Conservation (phyloP, 1,140 invertebrate genomes). For the Prorops nasuta region DNA sequence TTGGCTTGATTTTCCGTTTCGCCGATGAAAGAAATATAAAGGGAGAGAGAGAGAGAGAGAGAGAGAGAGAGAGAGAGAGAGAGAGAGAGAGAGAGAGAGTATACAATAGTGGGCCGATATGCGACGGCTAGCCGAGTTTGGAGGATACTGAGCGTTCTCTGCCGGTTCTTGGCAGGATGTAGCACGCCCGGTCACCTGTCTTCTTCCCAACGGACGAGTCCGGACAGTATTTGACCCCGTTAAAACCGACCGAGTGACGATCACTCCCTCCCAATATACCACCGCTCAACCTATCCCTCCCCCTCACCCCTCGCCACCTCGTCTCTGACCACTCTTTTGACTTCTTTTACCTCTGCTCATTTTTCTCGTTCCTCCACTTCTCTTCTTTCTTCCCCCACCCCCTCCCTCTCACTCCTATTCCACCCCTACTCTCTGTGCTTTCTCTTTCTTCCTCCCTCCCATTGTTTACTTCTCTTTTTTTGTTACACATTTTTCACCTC, state of each 20-base stretch:
- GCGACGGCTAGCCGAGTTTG: background rate
- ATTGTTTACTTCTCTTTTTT: background rate
- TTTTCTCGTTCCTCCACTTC: background rate
- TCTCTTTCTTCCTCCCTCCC: conserved; percentile 1
- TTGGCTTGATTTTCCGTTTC: too few species aligned
- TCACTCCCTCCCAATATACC: too few species aligned
- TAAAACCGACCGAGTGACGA: background rate
- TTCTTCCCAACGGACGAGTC: background rate
- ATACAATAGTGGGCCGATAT: background rate
- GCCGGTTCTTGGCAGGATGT: background rate
- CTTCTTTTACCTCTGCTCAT: conserved; percentile 23
- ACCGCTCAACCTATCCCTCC: too few species aligned
- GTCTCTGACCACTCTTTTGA: conserved; percentile 13
- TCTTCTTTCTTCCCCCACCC: background rate
- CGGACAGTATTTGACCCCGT: background rate
- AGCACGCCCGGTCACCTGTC: background rate
- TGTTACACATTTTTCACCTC: background rate
- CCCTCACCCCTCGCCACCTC: background rate
- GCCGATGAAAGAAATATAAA: too few species aligned
- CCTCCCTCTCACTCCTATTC: conserved; percentile 35
- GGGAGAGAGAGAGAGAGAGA: too few species aligned
- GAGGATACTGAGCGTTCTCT: background rate
- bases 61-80: too few species aligned
- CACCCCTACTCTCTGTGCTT: conserved; percentile 17
- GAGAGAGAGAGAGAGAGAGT: too few species aligned